These are phyloP conservation scores for Brachionus angularis DNA, from an alignment of 1,140 invertebrate species.

Conservation along the genomic window DNA sequence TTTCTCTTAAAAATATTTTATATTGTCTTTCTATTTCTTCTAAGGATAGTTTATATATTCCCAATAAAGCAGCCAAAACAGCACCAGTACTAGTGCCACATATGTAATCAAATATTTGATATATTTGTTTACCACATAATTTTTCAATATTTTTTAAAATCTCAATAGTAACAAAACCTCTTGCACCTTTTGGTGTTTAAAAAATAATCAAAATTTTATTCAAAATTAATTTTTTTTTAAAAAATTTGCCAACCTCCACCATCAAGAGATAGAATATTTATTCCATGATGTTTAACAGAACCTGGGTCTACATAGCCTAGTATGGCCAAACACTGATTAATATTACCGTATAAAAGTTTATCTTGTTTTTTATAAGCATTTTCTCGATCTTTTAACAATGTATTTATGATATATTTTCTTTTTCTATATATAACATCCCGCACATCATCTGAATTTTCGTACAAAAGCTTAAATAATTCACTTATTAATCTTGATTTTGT, in stretches of 20 bases:
- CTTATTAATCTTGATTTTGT: conserved; percentile 15
- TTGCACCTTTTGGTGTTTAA: neutral
- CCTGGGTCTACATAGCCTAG: neutral
- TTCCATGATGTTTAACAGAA: neutral
- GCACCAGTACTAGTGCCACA: conserved; percentile 82
- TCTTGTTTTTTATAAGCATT: conserved; percentile 16
- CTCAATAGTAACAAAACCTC: conserved; percentile 34
- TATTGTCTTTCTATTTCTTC: conserved; percentile 67
- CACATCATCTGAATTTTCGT: conserved; percentile 2
- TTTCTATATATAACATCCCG: conserved; percentile 8
- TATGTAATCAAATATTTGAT: conserved; percentile 76
- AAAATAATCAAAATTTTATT: neutral
- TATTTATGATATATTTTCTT: neutral
- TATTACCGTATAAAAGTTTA: neutral
- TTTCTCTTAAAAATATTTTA: conserved; percentile 66
- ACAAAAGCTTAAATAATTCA: conserved; percentile 27
- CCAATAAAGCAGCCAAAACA: conserved; percentile 56
- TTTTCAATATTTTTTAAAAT: conserved; percentile 42
- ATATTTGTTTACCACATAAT: conserved; percentile 60
- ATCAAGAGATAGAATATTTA: conserved; percentile 38
- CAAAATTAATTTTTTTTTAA: neutral
- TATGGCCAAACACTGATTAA: neutral
- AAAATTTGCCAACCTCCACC: conserved; percentile 1
- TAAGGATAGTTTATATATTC: conserved; percentile 62
- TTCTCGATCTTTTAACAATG: neutral